Conservation (phyloP, 1,140 invertebrate genomes). For the Maniola jurtina region DNA sequence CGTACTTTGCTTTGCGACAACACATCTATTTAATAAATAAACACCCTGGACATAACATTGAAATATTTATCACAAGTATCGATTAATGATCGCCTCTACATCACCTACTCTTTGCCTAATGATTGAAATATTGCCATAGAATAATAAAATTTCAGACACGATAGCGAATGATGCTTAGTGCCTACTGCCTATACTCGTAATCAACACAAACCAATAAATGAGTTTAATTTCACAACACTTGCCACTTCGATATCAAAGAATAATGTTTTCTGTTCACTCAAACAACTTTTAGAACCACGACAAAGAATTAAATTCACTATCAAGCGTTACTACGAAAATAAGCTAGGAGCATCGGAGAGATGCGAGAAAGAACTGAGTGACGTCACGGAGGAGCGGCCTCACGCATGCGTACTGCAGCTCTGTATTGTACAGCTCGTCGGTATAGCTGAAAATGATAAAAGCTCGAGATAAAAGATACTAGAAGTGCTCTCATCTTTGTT, state of each 20-base stretch:
- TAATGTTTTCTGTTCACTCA: not conserved
- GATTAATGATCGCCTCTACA: conserved; percentile 1
- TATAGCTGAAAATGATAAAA: conserved; percentile 14
- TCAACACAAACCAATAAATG: conserved; percentile 3
- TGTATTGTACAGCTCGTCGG: conserved; percentile 1
- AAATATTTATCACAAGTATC: conserved; percentile 14
- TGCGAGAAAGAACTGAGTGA: conserved; percentile 50
- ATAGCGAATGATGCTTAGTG: not conserved
- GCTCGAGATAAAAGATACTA: conserved; percentile 18
- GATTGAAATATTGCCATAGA: not conserved
- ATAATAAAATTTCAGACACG: conserved; percentile 16
- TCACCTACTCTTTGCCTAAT: not conserved
- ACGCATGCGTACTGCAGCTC: conserved; percentile 49
- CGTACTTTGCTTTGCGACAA: conserved; percentile 34
- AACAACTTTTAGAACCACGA: not conserved
- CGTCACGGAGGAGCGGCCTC: conserved; percentile 54
- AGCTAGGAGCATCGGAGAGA: conserved; percentile 28
- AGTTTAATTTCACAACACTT: conserved; percentile 2
- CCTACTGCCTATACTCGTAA: not conserved
- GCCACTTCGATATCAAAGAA: not conserved
- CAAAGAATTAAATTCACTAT: not conserved
- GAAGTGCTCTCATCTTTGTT: conserved; percentile 20
- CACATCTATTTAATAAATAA: conserved; percentile 44
- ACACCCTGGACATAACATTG: conserved; percentile 20
- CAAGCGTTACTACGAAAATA: conserved; percentile 8